These are phyloP conservation scores for Cinclus mexicanus DNA, from an alignment of 2,113 vertebrate species.

Conservation along the genomic window DNA sequence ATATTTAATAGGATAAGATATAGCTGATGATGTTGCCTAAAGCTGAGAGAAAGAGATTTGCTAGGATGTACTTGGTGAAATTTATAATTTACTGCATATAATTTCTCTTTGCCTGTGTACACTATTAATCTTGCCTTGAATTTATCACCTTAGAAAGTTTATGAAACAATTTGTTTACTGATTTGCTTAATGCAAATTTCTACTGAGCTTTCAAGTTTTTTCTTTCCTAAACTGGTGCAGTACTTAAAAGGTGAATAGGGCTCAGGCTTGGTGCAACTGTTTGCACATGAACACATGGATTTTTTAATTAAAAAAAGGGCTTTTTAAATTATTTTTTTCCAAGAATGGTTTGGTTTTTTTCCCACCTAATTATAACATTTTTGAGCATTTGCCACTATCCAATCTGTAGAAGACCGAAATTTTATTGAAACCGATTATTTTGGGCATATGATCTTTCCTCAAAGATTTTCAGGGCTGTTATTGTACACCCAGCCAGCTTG, in stretches of 20 bases:
- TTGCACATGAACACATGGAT: background rate
- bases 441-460: background rate
- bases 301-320: background rate
- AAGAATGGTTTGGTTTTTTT: accelerated
- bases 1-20: background rate
- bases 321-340: background rate
- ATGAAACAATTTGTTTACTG: background rate
- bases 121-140: background rate
- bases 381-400: background rate
- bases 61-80: background rate
- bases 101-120: background rate
- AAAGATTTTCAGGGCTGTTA: background rate
- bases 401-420: background rate
- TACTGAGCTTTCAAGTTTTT: background rate
- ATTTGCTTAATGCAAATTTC: background rate
- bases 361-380: background rate
- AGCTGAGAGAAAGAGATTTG: background rate
- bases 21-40: background rate
- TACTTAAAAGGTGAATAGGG: background rate
- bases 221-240: background rate
- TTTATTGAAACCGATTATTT: background rate
- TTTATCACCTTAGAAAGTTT: background rate
- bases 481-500: background rate
- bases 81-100: background rate
- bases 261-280: background rate